Evolutionary conservation across 2,888 invertebrate species (phyloP).

Genomic region (Odontothrips loti): DNA sequence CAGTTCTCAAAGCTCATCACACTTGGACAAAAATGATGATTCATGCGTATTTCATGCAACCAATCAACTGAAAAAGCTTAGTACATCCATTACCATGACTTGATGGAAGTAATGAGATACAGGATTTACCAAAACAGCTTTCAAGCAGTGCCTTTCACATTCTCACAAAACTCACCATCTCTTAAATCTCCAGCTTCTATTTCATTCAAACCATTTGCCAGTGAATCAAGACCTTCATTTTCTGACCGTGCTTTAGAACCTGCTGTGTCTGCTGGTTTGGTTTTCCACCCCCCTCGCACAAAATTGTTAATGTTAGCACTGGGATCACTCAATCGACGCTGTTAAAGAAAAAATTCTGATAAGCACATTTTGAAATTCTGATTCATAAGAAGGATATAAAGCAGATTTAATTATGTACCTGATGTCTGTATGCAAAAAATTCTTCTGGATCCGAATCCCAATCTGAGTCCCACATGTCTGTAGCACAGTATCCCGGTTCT

Average conservation of each 20-base stretch:
- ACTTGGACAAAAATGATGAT: neutral
- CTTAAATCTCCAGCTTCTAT: conserved; percentile 91
- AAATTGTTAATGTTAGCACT: conserved; percentile 84
- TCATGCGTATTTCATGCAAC: conserved; percentile 9
- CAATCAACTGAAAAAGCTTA: neutral
- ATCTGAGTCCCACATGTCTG: conserved; percentile 84
- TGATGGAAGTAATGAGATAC: neutral
- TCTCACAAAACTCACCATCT: conserved; percentile 63
- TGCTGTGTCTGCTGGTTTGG: conserved; percentile 52
- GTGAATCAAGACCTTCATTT: conserved; percentile 83
- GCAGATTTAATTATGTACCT: conserved; percentile 48
- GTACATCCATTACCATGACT: neutral
- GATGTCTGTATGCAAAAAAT: conserved; percentile 74
- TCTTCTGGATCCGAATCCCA: conserved; percentile 86
- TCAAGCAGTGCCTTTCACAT: neutral
- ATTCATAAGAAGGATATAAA: neutral
- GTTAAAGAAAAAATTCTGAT: conserved; percentile 41
- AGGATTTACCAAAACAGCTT: neutral
- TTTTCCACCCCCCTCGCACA: conserved; percentile 76
- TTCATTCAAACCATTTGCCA: conserved; percentile 79
- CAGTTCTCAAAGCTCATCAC: neutral
- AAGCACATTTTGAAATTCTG: neutral
- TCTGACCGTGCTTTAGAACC: conserved; percentile 75
- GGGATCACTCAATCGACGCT: conserved; percentile 86
- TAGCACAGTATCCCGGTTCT: conserved; percentile 78